Conservation (phyloP, 2,113 vertebrate species). For the Deroptyus accipitrinus region DNA sequence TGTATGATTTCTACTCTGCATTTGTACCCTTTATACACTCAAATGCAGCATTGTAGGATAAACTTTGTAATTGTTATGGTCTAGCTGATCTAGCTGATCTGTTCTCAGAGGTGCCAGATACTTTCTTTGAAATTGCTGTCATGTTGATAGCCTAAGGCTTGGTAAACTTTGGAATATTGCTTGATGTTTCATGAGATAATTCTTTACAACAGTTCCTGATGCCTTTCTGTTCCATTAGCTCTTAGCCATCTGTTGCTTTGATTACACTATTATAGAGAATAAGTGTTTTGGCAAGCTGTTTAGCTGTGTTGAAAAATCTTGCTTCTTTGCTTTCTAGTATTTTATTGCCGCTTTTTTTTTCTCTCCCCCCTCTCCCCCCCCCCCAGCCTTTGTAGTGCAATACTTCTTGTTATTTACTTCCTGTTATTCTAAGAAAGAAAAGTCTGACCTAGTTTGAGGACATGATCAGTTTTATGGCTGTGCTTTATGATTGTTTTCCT, state of each 20-base stretch:
- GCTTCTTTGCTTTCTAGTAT: conserved; percentile 66
- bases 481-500: not conserved
- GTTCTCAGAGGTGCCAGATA: not conserved
- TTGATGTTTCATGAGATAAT: conserved; percentile 57
- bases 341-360: conserved; percentile 7
- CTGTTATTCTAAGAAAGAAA: not conserved
- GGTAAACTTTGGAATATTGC: conserved; percentile 23
- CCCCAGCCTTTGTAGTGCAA: not conserved
- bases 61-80: not conserved
- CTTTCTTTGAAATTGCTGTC: conserved; percentile 12
- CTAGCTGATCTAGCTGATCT: not conserved
- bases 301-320: conserved; percentile 63
- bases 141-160: conserved; percentile 19
- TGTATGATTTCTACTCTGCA: not conserved
- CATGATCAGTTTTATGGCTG: not conserved
- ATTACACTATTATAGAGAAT: conserved; percentile 61
- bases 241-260: conserved; percentile 72
- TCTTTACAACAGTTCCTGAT: conserved; percentile 56
- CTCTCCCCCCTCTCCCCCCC: not conserved
- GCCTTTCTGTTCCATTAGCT: conserved; percentile 61
- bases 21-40: not conserved
- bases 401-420: not conserved
- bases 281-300: conserved; percentile 67
- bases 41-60: not conserved
- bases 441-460: not conserved